These are phyloP conservation scores for Oplegnathus fasciatus DNA, from an alignment of 2,113 vertebrate species.

Conservation along the genomic window DNA sequence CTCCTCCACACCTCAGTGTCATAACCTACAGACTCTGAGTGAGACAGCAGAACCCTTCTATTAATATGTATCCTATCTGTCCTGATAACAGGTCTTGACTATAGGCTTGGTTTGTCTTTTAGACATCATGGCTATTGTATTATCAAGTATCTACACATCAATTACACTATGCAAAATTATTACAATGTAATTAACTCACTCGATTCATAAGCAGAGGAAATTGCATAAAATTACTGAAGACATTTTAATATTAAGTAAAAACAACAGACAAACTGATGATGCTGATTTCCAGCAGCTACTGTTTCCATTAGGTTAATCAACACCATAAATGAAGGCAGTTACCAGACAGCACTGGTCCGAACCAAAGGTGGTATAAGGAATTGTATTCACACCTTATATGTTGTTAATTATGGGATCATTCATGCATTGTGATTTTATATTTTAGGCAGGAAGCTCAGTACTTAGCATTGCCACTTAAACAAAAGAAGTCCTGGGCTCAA, in stretches of 20 bases:
- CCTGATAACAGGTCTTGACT: not conserved
- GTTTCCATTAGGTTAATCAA: not conserved
- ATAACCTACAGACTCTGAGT: constrained; percentile 1
- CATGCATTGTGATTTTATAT: not conserved
- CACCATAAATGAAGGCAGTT: not conserved
- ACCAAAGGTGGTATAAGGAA: not conserved
- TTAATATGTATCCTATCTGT: not conserved
- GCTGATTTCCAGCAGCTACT: not conserved
- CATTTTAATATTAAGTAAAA: not conserved
- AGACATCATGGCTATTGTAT: not conserved
- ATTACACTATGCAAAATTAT: not conserved
- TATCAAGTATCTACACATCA: not conserved
- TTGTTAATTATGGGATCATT: not conserved
- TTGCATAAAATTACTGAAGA: not conserved
- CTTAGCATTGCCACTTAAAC: not conserved
- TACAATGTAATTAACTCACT: not conserved
- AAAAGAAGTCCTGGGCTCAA: not conserved
- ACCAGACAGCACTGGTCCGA: not conserved
- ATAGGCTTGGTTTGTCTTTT: not conserved
- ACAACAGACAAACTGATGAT: not conserved
- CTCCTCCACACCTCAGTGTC: constrained; percentile 12
- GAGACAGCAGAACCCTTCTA: constrained; percentile 7
- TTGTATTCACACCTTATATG: not conserved
- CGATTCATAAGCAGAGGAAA: not conserved
- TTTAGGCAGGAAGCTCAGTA: not conserved